These are phyloP conservation scores for Myotis myotis DNA, from an alignment of 2,797 vertebrate species.

Conservation along the genomic window DNA sequence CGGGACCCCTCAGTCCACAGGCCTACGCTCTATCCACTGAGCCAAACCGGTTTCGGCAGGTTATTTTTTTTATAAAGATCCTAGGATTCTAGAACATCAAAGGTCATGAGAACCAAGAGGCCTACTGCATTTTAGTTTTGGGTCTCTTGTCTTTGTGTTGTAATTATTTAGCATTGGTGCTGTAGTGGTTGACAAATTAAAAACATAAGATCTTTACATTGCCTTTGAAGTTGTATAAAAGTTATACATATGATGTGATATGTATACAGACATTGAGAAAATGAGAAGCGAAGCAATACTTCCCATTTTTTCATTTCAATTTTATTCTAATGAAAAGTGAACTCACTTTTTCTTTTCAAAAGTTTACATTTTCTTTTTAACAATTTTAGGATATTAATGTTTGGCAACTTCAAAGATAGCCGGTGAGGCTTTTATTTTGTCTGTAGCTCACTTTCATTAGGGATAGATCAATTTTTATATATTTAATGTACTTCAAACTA, in stretches of 20 bases:
- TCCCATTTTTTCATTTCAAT: not conserved
- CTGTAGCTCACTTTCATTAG: not conserved
- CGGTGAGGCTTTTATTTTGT: not conserved
- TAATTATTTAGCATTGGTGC: not conserved
- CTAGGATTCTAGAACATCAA: not conserved
- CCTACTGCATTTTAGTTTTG: not conserved
- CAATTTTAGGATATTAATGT: not conserved
- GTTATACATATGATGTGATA: not conserved
- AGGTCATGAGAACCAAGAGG: not conserved
- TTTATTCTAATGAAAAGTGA: not conserved
- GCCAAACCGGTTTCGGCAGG: no score
- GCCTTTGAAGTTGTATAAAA: not conserved
- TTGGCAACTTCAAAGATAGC: not conserved
- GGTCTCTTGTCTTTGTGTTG: not conserved
- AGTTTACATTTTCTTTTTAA: not conserved
- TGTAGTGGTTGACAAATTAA: not conserved
- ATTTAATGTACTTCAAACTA: not conserved
- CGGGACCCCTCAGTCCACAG: no score
- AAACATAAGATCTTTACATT: not conserved
- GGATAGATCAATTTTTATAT: not conserved
- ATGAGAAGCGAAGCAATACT: not conserved
- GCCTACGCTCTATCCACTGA: no score
- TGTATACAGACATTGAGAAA: not conserved
- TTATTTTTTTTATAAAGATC: slow-evolving; percentile 1
- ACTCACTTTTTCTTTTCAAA: not conserved